phyloP scores from a whole-genome alignment of 2,888 invertebrate genomes.

The Drosophila austrosaltans region DNA sequence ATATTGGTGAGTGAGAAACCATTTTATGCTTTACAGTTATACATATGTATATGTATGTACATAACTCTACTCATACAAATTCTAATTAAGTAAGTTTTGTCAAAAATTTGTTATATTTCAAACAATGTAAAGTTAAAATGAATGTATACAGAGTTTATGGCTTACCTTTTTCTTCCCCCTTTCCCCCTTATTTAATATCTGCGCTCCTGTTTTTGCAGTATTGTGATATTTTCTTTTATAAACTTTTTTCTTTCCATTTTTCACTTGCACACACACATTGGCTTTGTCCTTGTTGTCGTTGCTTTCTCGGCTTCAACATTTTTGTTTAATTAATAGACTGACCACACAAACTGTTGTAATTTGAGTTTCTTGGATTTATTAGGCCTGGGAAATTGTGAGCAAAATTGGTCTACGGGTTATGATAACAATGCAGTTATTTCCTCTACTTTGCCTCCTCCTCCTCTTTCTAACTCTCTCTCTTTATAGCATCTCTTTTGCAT shows the following conservation, averaged over 20 bases:
- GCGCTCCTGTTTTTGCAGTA: not conserved
- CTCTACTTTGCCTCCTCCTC: not conserved
- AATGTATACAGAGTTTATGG: not conserved
- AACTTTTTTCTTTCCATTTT: constrained; percentile 21
- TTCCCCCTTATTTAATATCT: not conserved
- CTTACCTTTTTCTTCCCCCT: too few species aligned
- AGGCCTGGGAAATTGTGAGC: constrained; percentile 19
- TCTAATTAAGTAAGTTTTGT: too few species aligned
- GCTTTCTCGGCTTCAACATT: constrained; percentile 23
- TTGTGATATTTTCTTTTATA: not conserved
- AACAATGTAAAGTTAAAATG: not conserved
- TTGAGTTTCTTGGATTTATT: constrained; percentile 29
- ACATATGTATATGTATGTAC: too few species aligned
- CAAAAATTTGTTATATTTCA: too few species aligned
- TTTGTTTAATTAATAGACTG: constrained; percentile 39
- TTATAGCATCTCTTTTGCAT: not conserved
- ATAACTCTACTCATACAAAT: too few species aligned
- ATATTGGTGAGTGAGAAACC: too few species aligned
- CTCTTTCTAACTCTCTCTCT: not conserved
- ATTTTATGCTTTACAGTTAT: too few species aligned
- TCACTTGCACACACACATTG: not conserved
- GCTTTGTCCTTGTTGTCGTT: not conserved
- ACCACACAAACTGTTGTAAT: constrained; percentile 41
- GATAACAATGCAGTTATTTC: constrained; percentile 22
- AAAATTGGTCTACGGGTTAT: constrained; percentile 25